A percentile compares a stretch with the other conserved stretches of the same genome.
Evolutionary conservation across 2,113 vertebrate species (phyloP).

Genomic region (Panthera tigris): DNA sequence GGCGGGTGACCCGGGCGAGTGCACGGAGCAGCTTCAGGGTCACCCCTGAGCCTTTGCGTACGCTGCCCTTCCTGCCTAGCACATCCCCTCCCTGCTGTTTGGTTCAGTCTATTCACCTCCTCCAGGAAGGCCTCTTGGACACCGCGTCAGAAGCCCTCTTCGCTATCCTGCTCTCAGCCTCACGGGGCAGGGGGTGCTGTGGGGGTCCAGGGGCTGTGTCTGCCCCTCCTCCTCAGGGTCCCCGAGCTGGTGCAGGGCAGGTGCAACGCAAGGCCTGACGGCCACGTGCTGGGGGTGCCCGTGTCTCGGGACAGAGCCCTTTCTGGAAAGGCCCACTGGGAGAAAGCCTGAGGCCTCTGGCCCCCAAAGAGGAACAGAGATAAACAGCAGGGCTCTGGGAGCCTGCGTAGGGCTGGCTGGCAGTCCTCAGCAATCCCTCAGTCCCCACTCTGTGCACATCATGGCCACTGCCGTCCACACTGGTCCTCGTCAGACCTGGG

Average conservation of each 20-base stretch:
- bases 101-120: neutral
- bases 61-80: neutral
- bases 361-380: neutral
- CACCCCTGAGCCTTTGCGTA: neutral
- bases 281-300: neutral
- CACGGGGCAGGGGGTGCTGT: no score
- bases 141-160: neutral
- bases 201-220: neutral
- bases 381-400: neutral
- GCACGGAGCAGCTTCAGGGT: neutral
- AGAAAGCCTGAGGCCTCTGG: neutral
- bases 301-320: neutral
- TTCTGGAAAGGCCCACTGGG: neutral
- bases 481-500: neutral
- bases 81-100: no score
- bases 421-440: neutral
- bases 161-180: neutral
- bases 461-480: accelerated
- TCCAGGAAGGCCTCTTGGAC: neutral
- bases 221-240: neutral
- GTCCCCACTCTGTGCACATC: neutral
- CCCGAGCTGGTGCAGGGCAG: neutral
- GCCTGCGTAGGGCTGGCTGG: neutral
- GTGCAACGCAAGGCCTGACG: neutral
- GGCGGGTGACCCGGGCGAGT: neutral